Base-by-base conservation (phyloP, 1,140 invertebrate genomes). In the Thaumetopoea pityocampa region DNA sequence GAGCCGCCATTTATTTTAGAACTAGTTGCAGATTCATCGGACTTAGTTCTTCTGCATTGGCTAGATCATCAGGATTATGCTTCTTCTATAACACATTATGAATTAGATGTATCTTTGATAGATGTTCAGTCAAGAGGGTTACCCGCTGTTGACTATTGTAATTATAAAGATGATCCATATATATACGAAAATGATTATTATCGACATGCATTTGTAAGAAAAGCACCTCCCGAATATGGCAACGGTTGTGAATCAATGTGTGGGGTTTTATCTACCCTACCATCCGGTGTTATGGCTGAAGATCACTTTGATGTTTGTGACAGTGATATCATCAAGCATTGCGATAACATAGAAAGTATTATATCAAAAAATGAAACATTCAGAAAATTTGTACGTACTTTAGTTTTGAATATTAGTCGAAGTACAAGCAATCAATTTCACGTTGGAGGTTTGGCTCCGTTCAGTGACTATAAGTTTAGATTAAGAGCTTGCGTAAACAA, bases 191-290 rank as follows among this genome's bases (percentile, higher is more conserved):
- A 58, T 23, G 74, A 80, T 26, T 59, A 60, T 46, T 55, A 64
- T 23, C 49, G 57, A n/a, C 79, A 83, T 36, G 74, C 68, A 1
- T 49, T 73, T 32, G 67, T 80, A 1, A 65, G 62, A 50, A 67
- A 62, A 49, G 68, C 79, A 3, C 79, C 79, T n/a, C 47, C 52
- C 14, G 59, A 76, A 26, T 83, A 83, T 48, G 64, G 60, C 11
- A 69, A 43, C 42, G 57, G 64, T 5, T 83, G 79, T 46, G 74
- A 79, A 47, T 69, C 70, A 3, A 79, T 67, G 65, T 83, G 79
- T 44, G 73, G 72, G 1, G 41, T 79, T 3, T 28, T 77, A 9
- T 76, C 78, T 1, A 53, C 53, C 3, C 58, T 62, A 2, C 66
- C 70, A n/a, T 41, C 50, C 22, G 76, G 71, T 5, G 62, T 67